A percentile compares a stretch with the other conserved stretches of the same genome.
phyloP scores from a whole-genome alignment of 2,888 invertebrate species.

The Gastrophysa polygoni region DNA sequence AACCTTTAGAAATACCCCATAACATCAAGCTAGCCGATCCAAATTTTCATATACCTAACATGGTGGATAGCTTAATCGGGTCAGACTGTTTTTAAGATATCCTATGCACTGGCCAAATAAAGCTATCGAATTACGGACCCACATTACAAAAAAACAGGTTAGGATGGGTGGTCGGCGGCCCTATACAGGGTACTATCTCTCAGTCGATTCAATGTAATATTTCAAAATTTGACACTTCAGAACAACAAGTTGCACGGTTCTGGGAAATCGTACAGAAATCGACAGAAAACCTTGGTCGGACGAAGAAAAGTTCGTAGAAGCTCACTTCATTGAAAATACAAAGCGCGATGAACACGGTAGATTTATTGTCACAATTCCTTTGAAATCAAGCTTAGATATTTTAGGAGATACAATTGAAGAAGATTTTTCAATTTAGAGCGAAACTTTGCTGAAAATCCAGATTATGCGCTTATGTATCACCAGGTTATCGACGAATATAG shows the following conservation, averaged over 20 bases:
- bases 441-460: conserved; percentile 11
- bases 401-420: conserved; percentile 20
- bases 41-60: conserved; percentile 10
- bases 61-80: conserved; percentile 19
- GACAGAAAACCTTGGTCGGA: neutral
- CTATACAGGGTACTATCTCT: neutral
- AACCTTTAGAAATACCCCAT: conserved; percentile 14
- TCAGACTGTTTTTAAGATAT: conserved; percentile 16
- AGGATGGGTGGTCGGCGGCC: conserved; percentile 22
- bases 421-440: conserved; percentile 14
- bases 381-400: conserved; percentile 16
- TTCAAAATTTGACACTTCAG: too few species aligned
- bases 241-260: neutral
- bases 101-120: too few species aligned
- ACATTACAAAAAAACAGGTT: conserved; percentile 28
- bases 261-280: neutral
- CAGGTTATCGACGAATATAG: conserved; percentile 14
- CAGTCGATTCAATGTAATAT: neutral
- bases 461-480: conserved; percentile 10
- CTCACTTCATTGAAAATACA: too few species aligned
- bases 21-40: conserved; percentile 26
- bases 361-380: conserved; percentile 23
- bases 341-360: conserved; percentile 16
- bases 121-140: too few species aligned
- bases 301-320: conserved; percentile 11